A percentile compares a stretch with the other conserved stretches of the same genome.
Evolutionary conservation across 2,888 invertebrate species (phyloP).

Genomic region (Trichacis sp.): DNA sequence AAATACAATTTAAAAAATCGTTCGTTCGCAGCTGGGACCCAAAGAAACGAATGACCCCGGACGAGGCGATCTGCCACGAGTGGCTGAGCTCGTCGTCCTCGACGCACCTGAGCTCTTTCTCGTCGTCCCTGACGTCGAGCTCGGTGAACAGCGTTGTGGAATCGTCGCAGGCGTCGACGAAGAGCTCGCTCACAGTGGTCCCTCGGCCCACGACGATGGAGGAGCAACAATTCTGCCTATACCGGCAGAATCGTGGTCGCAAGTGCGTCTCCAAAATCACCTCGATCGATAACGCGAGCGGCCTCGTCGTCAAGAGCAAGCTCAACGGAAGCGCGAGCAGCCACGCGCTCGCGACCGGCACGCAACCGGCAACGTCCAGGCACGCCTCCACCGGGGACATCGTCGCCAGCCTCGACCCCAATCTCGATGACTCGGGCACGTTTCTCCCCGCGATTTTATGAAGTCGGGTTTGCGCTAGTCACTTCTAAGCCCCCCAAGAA

Average conservation of each 20-base stretch:
- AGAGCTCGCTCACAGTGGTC: conserved; percentile 50
- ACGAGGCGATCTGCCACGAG: conserved; percentile 90
- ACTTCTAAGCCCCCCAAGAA: conserved; percentile 61
- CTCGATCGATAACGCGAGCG: conserved; percentile 52
- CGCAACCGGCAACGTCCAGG: conserved; percentile 62
- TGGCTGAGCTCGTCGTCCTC: conserved; percentile 78
- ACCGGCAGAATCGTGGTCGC: conserved; percentile 66
- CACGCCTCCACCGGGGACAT: conserved; percentile 69
- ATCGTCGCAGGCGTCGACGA: conserved; percentile 23
- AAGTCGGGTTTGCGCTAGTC: conserved; percentile 66
- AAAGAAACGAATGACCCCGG: conserved; percentile 89
- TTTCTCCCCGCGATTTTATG: conserved; percentile 76
- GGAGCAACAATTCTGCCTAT: conserved; percentile 66
- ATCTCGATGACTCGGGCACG: conserved; percentile 74
- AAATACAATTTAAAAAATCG: no score
- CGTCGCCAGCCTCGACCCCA: conserved; percentile 70
- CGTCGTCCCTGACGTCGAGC: conserved; percentile 54
- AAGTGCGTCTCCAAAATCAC: conserved; percentile 61
- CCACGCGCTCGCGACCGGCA: conserved; percentile 62
- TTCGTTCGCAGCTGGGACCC: conserved; percentile 87
- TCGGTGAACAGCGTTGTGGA: conserved; percentile 42
- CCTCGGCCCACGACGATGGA: conserved; percentile 71
- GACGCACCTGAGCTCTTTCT: conserved; percentile 51
- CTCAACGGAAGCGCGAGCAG: conserved; percentile 67
- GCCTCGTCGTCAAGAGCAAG: conserved; percentile 61